Evolutionary conservation across 2,113 vertebrate genomes (phyloP).

Genomic region (Cynocephalus volans): DNA sequence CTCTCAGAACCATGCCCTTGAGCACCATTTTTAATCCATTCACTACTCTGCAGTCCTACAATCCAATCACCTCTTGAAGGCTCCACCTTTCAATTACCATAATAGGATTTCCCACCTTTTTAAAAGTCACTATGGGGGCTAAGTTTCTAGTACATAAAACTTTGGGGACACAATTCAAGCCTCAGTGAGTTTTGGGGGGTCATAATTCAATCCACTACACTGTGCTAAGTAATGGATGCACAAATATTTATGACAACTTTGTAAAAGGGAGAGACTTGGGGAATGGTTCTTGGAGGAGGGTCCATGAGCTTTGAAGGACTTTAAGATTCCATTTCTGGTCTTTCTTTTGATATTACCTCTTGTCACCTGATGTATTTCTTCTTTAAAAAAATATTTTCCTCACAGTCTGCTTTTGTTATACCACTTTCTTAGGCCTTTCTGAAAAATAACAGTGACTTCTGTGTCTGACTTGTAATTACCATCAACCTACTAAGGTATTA

Average conservation of each 20-base stretch:
- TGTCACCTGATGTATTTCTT: background rate
- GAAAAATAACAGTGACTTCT: background rate
- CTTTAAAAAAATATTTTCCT: background rate
- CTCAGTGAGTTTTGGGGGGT: too few species aligned
- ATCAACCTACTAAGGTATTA: background rate
- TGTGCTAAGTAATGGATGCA: accelerated
- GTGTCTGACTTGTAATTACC: background rate
- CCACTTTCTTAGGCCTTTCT: background rate
- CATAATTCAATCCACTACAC: background rate
- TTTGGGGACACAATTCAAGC: too few species aligned
- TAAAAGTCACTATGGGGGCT: too few species aligned
- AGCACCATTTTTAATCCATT: too few species aligned
- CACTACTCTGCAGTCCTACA: too few species aligned
- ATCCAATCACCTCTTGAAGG: too few species aligned
- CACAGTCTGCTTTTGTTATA: background rate
- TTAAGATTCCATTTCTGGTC: background rate
- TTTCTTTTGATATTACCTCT: background rate
- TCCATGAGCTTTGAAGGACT: background rate
- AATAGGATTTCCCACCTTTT: too few species aligned
- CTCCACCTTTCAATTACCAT: too few species aligned
- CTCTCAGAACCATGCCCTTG: too few species aligned
- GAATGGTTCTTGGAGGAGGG: background rate
- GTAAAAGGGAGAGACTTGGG: background rate
- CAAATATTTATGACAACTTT: too few species aligned
- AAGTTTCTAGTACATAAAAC: too few species aligned